These are phyloP conservation scores for Chionomys nivalis DNA, from an alignment of 2,113 vertebrate genomes.

Conservation along the genomic window DNA sequence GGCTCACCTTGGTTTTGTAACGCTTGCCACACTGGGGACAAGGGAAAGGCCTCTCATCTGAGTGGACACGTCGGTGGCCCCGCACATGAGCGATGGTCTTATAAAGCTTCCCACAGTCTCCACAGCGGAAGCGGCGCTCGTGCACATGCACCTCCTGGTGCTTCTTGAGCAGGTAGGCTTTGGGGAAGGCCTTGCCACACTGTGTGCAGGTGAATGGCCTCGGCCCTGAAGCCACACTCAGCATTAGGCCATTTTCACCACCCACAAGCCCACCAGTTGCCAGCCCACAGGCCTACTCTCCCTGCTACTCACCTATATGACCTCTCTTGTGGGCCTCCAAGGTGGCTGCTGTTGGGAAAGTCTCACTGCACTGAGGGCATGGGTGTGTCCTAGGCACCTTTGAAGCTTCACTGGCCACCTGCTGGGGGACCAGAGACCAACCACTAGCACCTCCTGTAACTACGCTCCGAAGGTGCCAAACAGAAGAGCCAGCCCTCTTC, in stretches of 20 bases:
- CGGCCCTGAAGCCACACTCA: slow-evolving; percentile 84
- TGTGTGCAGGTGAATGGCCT: slow-evolving; percentile 93
- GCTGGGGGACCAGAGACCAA: slow-evolving; percentile 45
- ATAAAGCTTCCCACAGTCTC: slow-evolving; percentile 97
- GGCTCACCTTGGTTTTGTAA: slow-evolving; percentile 96
- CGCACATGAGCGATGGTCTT: slow-evolving; percentile 97
- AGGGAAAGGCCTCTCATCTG: slow-evolving; percentile 93
- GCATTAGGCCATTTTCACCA: background rate
- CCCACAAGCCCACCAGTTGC: background rate
- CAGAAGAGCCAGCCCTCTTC: background rate
- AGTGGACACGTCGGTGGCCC: slow-evolving; percentile 96
- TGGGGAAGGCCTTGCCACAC: slow-evolving; percentile 96
- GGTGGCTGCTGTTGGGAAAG: slow-evolving; percentile 90
- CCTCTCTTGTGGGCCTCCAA: slow-evolving; percentile 93
- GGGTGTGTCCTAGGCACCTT: slow-evolving; percentile 58
- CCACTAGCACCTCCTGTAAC: background rate
- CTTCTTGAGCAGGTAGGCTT: slow-evolving; percentile 96
- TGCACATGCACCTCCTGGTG: slow-evolving; percentile 95
- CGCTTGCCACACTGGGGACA: slow-evolving; percentile 94
- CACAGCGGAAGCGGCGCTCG: slow-evolving; percentile 96
- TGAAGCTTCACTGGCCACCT: slow-evolving; percentile 59
- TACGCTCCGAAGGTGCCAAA: background rate
- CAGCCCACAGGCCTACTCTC: background rate
- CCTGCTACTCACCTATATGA: slow-evolving; percentile 89
- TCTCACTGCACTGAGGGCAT: slow-evolving; percentile 93